Percentiles rank a stretch among this genome's conserved stretches.
These are phyloP conservation scores for Agrotis exclamationis DNA, from an alignment of 2,888 invertebrate genomes.

Conservation along the genomic window DNA sequence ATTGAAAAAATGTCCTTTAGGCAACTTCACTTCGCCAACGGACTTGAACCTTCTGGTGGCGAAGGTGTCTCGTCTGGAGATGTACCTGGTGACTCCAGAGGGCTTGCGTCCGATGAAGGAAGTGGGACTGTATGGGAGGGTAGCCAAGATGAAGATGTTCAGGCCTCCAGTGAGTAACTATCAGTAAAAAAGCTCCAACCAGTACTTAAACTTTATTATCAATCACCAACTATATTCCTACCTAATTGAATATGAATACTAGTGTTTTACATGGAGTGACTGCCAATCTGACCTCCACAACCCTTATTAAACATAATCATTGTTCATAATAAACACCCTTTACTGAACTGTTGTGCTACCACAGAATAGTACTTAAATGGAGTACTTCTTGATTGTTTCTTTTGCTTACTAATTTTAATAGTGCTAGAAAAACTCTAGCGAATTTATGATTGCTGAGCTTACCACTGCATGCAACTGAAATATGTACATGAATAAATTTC, in stretches of 20 bases:
- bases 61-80: slow-evolving; percentile 98
- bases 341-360: too few species aligned
- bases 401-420: neutral
- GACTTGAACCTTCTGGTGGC: slow-evolving; percentile 99
- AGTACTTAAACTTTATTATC: too few species aligned
- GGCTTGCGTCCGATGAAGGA: slow-evolving; percentile 98
- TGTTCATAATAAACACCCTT: too few species aligned
- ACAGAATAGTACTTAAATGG: neutral
- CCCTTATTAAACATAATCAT: neutral
- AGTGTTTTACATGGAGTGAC: neutral
- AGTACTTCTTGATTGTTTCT: neutral
- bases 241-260: neutral
- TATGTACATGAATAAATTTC: neutral
- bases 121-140: slow-evolving; percentile 98
- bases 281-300: neutral
- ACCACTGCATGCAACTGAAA: neutral
- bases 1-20: slow-evolving; percentile 84
- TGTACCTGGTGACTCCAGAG: slow-evolving; percentile 98
- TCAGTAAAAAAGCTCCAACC: slow-evolving; percentile 19
- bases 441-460: neutral
- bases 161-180: slow-evolving; percentile 94
- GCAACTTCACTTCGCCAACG: slow-evolving; percentile 98
- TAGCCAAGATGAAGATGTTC: slow-evolving; percentile 98
- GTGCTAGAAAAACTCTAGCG: neutral
- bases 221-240: too few species aligned